Evolutionary conservation across 2,113 vertebrate genomes (phyloP).

Genomic region (Hydrolagus affinis): DNA sequence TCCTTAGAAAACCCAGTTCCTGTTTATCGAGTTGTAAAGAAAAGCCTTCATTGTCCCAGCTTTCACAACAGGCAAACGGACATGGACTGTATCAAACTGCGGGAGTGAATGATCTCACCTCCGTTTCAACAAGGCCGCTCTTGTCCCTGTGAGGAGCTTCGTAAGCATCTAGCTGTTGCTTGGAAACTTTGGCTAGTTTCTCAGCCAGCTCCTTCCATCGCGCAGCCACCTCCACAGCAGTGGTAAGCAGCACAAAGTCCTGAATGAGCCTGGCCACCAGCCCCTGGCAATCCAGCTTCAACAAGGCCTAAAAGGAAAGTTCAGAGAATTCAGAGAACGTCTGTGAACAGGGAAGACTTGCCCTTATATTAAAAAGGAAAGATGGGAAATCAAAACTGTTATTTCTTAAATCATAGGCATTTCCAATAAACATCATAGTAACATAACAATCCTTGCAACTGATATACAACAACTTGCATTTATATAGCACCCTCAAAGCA

Average conservation of each 20-base stretch:
- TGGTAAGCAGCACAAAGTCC: conserved; percentile 93
- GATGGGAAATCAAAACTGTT: too few relatives aligned
- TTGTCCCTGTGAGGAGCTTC: conserved; percentile 86
- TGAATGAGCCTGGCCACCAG: conserved; percentile 83
- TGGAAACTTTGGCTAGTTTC: conserved; percentile 79
- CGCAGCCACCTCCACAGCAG: conserved; percentile 81
- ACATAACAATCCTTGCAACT: too few relatives aligned
- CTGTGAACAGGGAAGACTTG: too few relatives aligned
- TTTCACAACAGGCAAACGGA: background rate
- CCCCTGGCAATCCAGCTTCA: conserved; percentile 95
- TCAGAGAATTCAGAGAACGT: background rate
- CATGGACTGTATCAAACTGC: too few relatives aligned
- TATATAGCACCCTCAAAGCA: too few relatives aligned
- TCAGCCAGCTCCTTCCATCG: conserved; percentile 93
- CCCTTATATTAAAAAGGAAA: too few relatives aligned
- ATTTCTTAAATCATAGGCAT: too few relatives aligned
- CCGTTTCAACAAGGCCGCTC: conserved; percentile 74
- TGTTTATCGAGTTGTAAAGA: too few relatives aligned
- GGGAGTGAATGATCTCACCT: conserved; percentile 57
- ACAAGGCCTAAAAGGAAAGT: conserved; percentile 63
- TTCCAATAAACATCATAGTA: too few relatives aligned
- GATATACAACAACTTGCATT: too few relatives aligned
- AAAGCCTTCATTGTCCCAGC: background rate
- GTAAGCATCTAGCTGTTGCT: conserved; percentile 89
- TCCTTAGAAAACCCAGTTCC: too few relatives aligned